phyloP scores from a whole-genome alignment of 1,140 invertebrate species.

The Prorops nasuta region DNA sequence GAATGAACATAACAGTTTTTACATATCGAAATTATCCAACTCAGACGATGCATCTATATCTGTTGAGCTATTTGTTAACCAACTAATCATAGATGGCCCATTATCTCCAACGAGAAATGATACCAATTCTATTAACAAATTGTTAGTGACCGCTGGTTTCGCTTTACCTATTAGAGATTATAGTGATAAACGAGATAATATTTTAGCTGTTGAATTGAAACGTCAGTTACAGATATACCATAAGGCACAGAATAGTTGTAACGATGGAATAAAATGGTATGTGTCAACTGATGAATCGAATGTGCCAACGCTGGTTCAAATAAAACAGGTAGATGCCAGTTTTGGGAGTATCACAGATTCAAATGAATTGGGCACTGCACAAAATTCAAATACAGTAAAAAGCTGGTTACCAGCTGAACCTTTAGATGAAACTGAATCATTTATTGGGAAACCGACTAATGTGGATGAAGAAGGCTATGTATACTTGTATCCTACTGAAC shows the following conservation, averaged over 20 bases:
- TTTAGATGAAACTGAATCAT: constrained; percentile 40
- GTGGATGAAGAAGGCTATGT: constrained; percentile 60
- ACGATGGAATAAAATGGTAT: too few relatives aligned
- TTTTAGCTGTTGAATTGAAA: constrained; percentile 36
- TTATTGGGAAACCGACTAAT: constrained; percentile 57
- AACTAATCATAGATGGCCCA: constrained; percentile 47
- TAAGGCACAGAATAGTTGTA: too few relatives aligned
- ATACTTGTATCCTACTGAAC: constrained; percentile 52
- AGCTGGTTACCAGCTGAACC: constrained; percentile 45
- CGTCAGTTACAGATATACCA: constrained; percentile 26
- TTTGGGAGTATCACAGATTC: neutral
- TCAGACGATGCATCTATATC: constrained; percentile 51
- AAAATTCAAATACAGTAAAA: too few relatives aligned
- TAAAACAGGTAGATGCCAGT: neutral
- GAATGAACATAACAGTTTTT: constrained; percentile 38
- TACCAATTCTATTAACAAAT: constrained; percentile 58
- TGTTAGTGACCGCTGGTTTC: constrained; percentile 58
- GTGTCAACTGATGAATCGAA: too few relatives aligned
- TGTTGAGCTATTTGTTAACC: constrained; percentile 59
- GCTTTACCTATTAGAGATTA: constrained; percentile 55
- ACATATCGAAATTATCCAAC: constrained; percentile 44
- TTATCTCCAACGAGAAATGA: constrained; percentile 54
- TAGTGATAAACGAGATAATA: constrained; percentile 20
- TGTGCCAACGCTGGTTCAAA: too few relatives aligned
- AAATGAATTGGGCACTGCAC: too few relatives aligned